These are phyloP conservation scores for Vanessa cardui DNA, from an alignment of 2,888 invertebrate genomes.

Conservation along the genomic window DNA sequence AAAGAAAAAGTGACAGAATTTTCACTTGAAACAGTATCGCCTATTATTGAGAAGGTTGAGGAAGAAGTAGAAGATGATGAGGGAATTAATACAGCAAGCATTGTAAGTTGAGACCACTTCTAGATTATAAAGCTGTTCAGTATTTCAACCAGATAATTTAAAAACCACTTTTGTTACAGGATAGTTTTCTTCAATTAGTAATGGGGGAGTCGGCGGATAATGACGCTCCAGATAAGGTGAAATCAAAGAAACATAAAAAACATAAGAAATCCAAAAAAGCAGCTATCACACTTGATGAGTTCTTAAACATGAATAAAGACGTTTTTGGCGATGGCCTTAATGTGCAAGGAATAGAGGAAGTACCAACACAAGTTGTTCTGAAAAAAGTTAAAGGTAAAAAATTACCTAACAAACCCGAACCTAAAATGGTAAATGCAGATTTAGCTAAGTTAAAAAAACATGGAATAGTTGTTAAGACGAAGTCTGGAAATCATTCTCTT, in stretches of 20 bases:
- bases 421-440: constrained; percentile 54
- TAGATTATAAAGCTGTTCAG: constrained; percentile 11
- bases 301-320: constrained; percentile 77
- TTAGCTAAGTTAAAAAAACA: constrained; percentile 70
- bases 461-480: constrained; percentile 70
- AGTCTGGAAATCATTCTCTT: constrained; percentile 43
- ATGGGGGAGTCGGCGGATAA: constrained; percentile 59
- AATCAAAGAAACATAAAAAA: constrained; percentile 73
- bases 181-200: constrained; percentile 66
- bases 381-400: constrained; percentile 66
- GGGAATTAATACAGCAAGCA: constrained; percentile 19
- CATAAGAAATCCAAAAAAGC: constrained; percentile 75
- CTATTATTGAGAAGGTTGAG: constrained; percentile 68
- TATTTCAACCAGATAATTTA: constrained; percentile 1
- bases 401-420: constrained; percentile 41
- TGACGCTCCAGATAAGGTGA: constrained; percentile 48
- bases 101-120: constrained; percentile 31
- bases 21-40: constrained; percentile 74
- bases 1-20: constrained; percentile 61
- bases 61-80: constrained; percentile 29
- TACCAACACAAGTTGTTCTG: constrained; percentile 67
- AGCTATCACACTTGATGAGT: constrained; percentile 76
- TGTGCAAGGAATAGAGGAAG: constrained; percentile 74
- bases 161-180: constrained; percentile 52
- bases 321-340: constrained; percentile 76